Evolutionary conservation across 2,888 invertebrate species (phyloP).

Genomic region (Trichopria drosophilae): DNA sequence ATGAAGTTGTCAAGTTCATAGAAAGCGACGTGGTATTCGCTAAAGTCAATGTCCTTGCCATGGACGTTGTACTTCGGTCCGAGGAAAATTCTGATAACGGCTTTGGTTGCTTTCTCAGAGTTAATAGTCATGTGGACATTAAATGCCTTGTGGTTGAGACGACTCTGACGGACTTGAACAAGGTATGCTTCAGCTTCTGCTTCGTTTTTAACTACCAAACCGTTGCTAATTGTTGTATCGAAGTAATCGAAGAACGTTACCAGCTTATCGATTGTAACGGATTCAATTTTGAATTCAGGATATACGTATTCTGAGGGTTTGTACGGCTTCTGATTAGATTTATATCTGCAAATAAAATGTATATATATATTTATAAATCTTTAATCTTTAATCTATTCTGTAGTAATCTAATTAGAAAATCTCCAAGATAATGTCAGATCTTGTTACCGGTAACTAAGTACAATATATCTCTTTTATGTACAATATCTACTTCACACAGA

Average conservation of each 20-base stretch:
- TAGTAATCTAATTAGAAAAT: not conserved
- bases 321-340: constrained; percentile 65
- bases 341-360: constrained; percentile 60
- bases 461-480: too few species aligned
- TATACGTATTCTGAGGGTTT: constrained; percentile 65
- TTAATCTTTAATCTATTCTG: not conserved
- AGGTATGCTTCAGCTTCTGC: constrained; percentile 57
- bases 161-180: constrained; percentile 68
- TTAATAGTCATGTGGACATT: constrained; percentile 64
- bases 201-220: constrained; percentile 59
- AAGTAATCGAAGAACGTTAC: constrained; percentile 72
- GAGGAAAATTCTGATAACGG: constrained; percentile 67
- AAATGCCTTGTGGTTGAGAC: constrained; percentile 73
- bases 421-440: too few species aligned
- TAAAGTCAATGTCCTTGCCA: constrained; percentile 61
- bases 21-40: constrained; percentile 65
- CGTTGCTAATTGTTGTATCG: constrained; percentile 68
- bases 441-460: too few species aligned
- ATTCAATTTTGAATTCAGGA: constrained; percentile 68
- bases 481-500: too few species aligned
- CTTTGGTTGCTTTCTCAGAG: constrained; percentile 64
- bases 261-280: constrained; percentile 67
- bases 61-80: constrained; percentile 71
- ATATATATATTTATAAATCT: not conserved
- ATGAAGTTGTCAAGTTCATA: constrained; percentile 62